phyloP scores from a whole-genome alignment of 2,113 vertebrate species.

The Hylia prasina region DNA sequence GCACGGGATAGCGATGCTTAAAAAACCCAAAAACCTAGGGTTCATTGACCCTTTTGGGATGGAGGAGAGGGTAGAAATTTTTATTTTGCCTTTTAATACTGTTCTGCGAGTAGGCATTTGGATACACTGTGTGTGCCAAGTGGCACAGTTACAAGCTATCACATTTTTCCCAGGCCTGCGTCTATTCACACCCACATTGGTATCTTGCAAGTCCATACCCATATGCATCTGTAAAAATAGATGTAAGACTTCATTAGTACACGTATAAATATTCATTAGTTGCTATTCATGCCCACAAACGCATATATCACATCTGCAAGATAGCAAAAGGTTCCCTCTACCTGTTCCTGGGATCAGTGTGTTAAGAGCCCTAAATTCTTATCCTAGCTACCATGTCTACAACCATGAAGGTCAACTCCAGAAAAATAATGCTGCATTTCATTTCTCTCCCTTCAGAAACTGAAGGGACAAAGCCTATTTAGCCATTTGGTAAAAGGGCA shows the following conservation, averaged over 20 bases:
- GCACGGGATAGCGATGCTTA: not conserved
- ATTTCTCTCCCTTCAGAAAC: not conserved
- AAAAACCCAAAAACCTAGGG: not conserved
- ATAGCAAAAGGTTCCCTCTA: not conserved
- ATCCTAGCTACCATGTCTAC: not conserved
- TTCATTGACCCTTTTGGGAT: not conserved
- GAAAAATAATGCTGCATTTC: not conserved
- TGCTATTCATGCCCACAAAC: not conserved
- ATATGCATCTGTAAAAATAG: not conserved
- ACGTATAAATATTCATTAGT: not conserved
- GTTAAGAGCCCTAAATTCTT: not conserved
- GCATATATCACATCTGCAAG: not conserved
- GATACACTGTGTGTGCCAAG: not conserved
- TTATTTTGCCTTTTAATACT: not conserved
- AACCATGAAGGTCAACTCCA: not conserved
- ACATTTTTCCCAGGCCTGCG: not conserved
- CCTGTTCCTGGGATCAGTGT: not conserved
- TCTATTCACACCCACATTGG: not conserved
- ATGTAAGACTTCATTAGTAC: not conserved
- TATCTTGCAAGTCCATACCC: constrained; percentile 27
- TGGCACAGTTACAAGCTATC: constrained; percentile 6
- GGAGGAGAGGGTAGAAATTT: not conserved
- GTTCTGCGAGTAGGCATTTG: not conserved
- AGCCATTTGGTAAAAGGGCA: not conserved
- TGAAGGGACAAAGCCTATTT: not conserved